Evolutionary conservation across 2,888 invertebrate species (phyloP).

Genomic region (Drosophila fulvimacula): DNA sequence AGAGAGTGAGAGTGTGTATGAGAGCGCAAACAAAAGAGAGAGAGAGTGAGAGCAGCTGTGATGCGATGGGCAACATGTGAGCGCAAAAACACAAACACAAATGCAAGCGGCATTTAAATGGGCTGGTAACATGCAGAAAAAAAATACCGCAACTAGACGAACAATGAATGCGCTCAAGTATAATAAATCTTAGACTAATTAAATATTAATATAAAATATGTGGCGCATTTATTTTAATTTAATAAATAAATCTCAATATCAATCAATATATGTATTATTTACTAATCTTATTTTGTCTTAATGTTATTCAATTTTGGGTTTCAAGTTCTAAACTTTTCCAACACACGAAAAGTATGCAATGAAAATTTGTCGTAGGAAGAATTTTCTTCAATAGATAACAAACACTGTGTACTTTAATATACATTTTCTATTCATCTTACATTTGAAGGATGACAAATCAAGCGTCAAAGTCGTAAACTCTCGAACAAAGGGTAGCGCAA

Average conservation of each 20-base stretch:
- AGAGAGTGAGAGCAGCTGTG: conserved; percentile 47
- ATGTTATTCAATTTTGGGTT: background rate
- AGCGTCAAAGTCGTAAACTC: conserved; percentile 16
- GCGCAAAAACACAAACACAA: conserved; percentile 47
- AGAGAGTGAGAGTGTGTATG: conserved; percentile 1
- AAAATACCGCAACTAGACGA: conserved; percentile 3
- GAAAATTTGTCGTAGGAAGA: background rate
- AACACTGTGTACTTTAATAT: background rate
- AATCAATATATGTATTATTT: no score
- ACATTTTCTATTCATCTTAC: background rate
- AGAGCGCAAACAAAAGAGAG: conserved; percentile 10
- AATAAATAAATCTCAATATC: background rate
- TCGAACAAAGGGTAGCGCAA: conserved; percentile 24
- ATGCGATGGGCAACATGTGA: conserved; percentile 58
- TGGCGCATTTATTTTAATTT: background rate
- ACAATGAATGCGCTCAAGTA: conserved; percentile 12
- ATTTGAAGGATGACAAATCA: conserved; percentile 12
- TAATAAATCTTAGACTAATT: background rate
- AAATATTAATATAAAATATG: background rate
- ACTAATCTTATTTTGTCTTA: background rate
- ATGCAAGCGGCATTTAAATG: conserved; percentile 54
- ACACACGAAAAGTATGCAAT: conserved; percentile 42
- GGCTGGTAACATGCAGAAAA: conserved; percentile 41
- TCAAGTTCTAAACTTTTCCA: background rate
- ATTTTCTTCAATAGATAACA: background rate